Percentiles rank a stretch among this genome's conserved stretches.
These are phyloP conservation scores for Trichoplusia ni DNA, from an alignment of 1,140 invertebrate species.

Conservation along the genomic window DNA sequence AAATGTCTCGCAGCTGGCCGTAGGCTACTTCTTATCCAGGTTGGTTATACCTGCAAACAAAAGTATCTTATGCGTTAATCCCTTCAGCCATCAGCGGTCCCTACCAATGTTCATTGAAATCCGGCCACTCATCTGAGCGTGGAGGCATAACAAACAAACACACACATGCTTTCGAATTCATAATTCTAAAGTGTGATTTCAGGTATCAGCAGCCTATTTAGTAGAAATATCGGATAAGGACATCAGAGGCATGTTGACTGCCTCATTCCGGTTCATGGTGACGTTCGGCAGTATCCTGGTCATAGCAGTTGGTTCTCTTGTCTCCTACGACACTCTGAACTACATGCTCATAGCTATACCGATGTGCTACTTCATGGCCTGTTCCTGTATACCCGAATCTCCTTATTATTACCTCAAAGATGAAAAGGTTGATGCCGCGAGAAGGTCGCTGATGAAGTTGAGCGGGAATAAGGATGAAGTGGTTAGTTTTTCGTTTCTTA, in stretches of 20 bases:
- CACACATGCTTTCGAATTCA: background rate
- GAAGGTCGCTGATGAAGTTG: constrained; percentile 54
- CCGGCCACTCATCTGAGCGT: no score
- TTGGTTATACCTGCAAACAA: no score
- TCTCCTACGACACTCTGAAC: constrained; percentile 67
- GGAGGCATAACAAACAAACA: no score
- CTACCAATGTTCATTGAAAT: no score
- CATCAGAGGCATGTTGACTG: constrained; percentile 83
- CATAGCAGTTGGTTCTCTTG: constrained; percentile 72
- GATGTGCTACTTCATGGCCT: constrained; percentile 80
- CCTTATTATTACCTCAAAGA: constrained; percentile 84
- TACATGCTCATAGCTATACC: constrained; percentile 64
- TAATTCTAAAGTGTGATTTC: no score
- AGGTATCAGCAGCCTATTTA: constrained; percentile 82
- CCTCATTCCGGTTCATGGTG: constrained; percentile 83
- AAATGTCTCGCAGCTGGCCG: no score
- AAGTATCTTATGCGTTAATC: no score
- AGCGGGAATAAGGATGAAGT: constrained; percentile 43
- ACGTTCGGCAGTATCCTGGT: constrained; percentile 83
- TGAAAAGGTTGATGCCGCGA: constrained; percentile 65
- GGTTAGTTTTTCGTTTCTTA: no score
- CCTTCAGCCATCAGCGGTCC: no score
- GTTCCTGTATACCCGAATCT: constrained; percentile 87
- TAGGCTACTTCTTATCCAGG: no score
- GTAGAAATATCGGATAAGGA: constrained; percentile 84